These are phyloP conservation scores for Leptinotarsa texana DNA, from an alignment of 1,140 invertebrate species.

Conservation along the genomic window DNA sequence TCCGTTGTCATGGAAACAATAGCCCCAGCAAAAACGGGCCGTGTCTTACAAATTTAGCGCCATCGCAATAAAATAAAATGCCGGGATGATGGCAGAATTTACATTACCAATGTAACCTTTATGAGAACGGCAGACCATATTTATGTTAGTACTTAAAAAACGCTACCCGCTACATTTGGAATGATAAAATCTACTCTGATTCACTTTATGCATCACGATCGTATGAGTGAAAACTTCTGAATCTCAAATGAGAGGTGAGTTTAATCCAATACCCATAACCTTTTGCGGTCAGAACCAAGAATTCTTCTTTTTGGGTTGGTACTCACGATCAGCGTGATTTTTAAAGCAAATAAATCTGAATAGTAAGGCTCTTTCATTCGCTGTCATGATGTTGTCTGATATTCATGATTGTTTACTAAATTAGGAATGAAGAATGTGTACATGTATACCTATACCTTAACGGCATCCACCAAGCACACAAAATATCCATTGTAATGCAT, in stretches of 20 bases:
- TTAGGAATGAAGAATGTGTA: slow-evolving; percentile 4
- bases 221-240: slow-evolving; percentile 23
- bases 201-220: slow-evolving; percentile 29
- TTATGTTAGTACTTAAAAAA: slow-evolving; percentile 35
- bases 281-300: slow-evolving; percentile 6
- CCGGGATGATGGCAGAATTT: slow-evolving; percentile 26
- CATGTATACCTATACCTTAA: slow-evolving; percentile 3
- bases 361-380: slow-evolving; percentile 4
- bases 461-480: neutral
- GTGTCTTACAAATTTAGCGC: slow-evolving; percentile 34
- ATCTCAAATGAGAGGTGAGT: neutral
- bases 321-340: slow-evolving; percentile 13
- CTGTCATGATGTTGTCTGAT: neutral
- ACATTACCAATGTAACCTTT: slow-evolving; percentile 32
- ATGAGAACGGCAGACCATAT: slow-evolving; percentile 23
- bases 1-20: slow-evolving; percentile 32
- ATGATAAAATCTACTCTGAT: slow-evolving; percentile 30
- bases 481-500: slow-evolving; percentile 1
- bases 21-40: slow-evolving; percentile 17
- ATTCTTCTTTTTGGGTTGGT: slow-evolving; percentile 5
- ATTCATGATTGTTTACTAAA: slow-evolving; percentile 16
- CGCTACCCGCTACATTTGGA: slow-evolving; percentile 29
- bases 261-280: slow-evolving; percentile 1
- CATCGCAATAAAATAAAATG: slow-evolving; percentile 26
- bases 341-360: slow-evolving; percentile 3